These are phyloP conservation scores for Caenorhabditis inopinata DNA, from an alignment of 1,140 invertebrate genomes.

Conservation along the genomic window DNA sequence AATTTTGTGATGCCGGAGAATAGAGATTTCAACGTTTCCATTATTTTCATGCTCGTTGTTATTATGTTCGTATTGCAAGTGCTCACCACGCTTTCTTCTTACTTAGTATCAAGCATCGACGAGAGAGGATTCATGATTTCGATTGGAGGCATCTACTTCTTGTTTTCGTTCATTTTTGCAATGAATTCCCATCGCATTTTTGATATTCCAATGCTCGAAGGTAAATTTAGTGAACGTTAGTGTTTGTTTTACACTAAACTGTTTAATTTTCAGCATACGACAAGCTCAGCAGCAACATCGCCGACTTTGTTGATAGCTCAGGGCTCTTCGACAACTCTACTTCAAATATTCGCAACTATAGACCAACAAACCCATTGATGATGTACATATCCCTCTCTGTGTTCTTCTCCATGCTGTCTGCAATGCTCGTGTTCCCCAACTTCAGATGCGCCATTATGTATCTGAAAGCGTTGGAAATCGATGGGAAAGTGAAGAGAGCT, in stretches of 20 bases:
- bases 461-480: not conserved
- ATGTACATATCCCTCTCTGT: slow-evolving; percentile 39
- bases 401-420: slow-evolving; percentile 39
- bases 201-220: slow-evolving; percentile 34
- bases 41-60: slow-evolving; percentile 33
- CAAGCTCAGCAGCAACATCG: slow-evolving; percentile 7
- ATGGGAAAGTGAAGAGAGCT: not conserved
- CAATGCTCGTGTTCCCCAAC: slow-evolving; percentile 38
- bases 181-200: slow-evolving; percentile 37
- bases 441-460: slow-evolving; percentile 43
- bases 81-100: slow-evolving; percentile 27
- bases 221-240: too few species aligned
- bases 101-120: slow-evolving; percentile 16
- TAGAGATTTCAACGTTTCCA: slow-evolving; percentile 37
- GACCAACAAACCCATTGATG: slow-evolving; percentile 27
- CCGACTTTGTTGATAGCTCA: not conserved
- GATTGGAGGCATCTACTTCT: slow-evolving; percentile 28
- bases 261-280: slow-evolving; percentile 39
- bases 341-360: not conserved
- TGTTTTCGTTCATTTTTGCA: slow-evolving; percentile 37
- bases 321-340: not conserved
- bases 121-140: slow-evolving; percentile 36
- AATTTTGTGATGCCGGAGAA: slow-evolving; percentile 33
- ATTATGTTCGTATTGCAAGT: slow-evolving; percentile 43
- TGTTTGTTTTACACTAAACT: too few species aligned